Percentiles rank a stretch among this genome's conserved stretches.
Evolutionary conservation across 2,797 vertebrate species (phyloP).

Genomic region (Typhlichthys subterraneus): DNA sequence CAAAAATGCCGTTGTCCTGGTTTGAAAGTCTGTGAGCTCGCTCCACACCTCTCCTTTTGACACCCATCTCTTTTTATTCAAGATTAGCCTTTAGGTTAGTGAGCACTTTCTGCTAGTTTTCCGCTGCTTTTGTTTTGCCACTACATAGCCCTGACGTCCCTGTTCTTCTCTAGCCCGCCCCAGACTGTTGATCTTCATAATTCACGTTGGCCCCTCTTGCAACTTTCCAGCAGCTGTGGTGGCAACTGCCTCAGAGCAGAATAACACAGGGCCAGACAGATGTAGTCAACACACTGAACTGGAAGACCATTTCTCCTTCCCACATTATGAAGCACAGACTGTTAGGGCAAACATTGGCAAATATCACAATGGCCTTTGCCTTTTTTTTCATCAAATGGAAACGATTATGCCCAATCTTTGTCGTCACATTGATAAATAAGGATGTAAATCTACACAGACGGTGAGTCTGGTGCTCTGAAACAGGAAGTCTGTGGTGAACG

Average conservation of each 20-base stretch:
- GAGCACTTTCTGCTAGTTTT: too few species aligned
- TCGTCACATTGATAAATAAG: not conserved
- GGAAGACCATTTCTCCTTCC: not conserved
- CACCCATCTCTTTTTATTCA: too few species aligned
- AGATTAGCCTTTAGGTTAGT: too few species aligned
- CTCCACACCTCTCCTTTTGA: too few species aligned
- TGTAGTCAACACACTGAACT: not conserved
- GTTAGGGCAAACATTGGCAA: not conserved
- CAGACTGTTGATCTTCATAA: slow-evolving; percentile 55
- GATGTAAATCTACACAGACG: not conserved
- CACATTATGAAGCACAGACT: not conserved
- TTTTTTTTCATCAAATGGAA: not conserved
- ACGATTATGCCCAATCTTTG: not conserved
- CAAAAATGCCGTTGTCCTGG: too few species aligned
- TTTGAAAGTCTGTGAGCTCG: too few species aligned
- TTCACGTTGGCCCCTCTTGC: slow-evolving; percentile 46
- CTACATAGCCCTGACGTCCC: not conserved
- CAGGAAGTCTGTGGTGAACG: not conserved
- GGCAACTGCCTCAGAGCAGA: slow-evolving; percentile 6
- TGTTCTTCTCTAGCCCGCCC: slow-evolving; percentile 22
- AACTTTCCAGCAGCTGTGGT: not conserved
- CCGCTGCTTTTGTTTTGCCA: slow-evolving; percentile 12
- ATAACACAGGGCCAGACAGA: not conserved
- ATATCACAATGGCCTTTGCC: not conserved
- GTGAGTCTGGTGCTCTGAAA: not conserved